Base-by-base conservation (phyloP, 2,797 vertebrate species). In the Girardinus metallicus region DNA sequence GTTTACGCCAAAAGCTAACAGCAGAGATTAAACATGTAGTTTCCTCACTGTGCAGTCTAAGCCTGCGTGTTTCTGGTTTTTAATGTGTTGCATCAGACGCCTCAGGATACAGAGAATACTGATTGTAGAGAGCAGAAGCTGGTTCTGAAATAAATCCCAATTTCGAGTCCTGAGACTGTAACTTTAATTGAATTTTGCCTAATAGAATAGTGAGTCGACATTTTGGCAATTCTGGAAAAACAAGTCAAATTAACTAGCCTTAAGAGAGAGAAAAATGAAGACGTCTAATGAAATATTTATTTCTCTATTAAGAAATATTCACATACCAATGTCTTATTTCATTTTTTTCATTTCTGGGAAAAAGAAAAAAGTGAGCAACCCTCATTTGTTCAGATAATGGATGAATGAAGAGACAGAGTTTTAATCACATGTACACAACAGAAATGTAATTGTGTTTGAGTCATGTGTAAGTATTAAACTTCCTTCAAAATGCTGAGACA, bases 1-100 rank as follows among this genome's bases (percentile, higher is more conserved):
- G n/a, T 73, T 75, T 39, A 6, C n/a, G 34, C 4, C 4, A 46
- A 31, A n/a, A 47, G 36, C 7, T 21, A 18, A 23, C 62, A 34
- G 36, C 1, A 12, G 36, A 51, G 49, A 70, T 76, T 31, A 53
- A 31, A 77, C 13, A 39, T 12, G 21, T 36, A 13, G 62, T 53
- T 72, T 29, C 73, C 18, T 64, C 36, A 9, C 16, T 57, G 80
- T 53, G 43, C 44, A 23, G 41, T 29, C 6, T 11, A 72, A 85
- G 46, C n/a, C 15, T 16, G 62, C 68, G 64, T 21, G 44, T 53
- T 74, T 47, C 47, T 44, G 39, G 29, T 9, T 47, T 43, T 34
- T 34, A 16, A 29, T 53, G 23, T 7, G 23, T 47, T 31, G 2
- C 41, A 74, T 29, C 31, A 26, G 34, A 64, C 26, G 12, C 39